These are phyloP conservation scores for Rhagoletis zephyria DNA, from an alignment of 1,140 invertebrate species.

Conservation along the genomic window DNA sequence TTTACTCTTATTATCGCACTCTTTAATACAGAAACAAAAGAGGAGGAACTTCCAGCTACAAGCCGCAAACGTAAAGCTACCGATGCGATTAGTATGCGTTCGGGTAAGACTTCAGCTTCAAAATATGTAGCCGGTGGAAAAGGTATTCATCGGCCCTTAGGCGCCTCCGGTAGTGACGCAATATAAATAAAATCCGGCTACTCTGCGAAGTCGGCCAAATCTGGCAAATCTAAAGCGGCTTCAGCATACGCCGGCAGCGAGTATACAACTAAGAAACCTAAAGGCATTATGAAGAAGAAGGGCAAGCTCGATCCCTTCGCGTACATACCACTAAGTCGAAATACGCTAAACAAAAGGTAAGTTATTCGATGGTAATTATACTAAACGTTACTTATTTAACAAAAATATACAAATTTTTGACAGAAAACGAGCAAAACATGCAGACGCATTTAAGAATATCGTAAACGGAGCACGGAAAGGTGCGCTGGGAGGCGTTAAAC, in stretches of 20 bases:
- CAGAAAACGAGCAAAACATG: conserved; percentile 84
- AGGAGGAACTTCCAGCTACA: conserved; percentile 73
- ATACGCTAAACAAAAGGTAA: too few species aligned
- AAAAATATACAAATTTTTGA: too few species aligned
- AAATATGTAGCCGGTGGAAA: conserved; percentile 83
- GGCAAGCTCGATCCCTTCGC: conserved; percentile 93
- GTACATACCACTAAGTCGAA: conserved; percentile 86
- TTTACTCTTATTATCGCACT: too few species aligned
- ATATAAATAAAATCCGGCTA: conserved; percentile 73
- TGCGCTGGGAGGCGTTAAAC: conserved; percentile 75
- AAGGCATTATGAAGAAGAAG: conserved; percentile 89
- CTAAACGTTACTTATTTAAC: too few species aligned
- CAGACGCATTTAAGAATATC: conserved; percentile 82
- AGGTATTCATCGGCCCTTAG: conserved; percentile 84
- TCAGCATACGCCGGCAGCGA: conserved; percentile 73
- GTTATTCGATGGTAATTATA: too few species aligned
- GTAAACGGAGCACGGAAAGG: conserved; percentile 80
- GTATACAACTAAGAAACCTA: conserved; percentile 84
- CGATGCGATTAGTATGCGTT: conserved; percentile 75
- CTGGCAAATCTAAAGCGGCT: conserved; percentile 59
- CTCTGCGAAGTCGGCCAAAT: conserved; percentile 61
- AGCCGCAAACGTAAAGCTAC: conserved; percentile 77
- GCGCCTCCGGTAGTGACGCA: conserved; percentile 66
- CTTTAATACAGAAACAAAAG: conserved; percentile 57
- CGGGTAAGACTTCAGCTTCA: conserved; percentile 74